phyloP scores from a whole-genome alignment of 2,113 vertebrate species.

The Herpailurus yagouaroundi region DNA sequence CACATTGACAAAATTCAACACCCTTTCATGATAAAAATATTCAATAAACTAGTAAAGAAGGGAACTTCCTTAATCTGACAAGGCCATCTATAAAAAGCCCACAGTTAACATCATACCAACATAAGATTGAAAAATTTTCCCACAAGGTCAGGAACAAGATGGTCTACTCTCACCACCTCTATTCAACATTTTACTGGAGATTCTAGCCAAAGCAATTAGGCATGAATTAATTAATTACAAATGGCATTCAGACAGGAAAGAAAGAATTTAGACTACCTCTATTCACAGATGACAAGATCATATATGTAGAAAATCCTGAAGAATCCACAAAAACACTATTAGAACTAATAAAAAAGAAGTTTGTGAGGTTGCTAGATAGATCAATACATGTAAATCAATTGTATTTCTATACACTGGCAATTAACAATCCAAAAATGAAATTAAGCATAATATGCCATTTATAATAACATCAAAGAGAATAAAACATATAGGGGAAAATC shows the following conservation, averaged over 20 bases:
- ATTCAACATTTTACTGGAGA: not conserved
- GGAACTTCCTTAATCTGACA: not conserved
- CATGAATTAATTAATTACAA: not conserved
- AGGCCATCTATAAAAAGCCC: not conserved
- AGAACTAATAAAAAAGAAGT: not conserved
- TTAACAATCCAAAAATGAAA: not conserved
- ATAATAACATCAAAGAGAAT: not conserved
- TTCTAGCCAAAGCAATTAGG: not conserved
- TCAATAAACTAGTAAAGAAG: not conserved
- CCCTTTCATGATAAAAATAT: conserved; percentile 11
- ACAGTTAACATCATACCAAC: not conserved
- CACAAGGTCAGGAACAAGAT: not conserved
- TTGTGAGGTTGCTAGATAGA: not conserved
- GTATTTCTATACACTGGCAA: not conserved
- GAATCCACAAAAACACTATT: not conserved
- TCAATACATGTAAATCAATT: not conserved
- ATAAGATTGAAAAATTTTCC: not conserved
- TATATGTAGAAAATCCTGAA: not conserved
- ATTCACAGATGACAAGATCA: not conserved
- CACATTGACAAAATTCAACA: not conserved
- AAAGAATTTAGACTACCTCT: not conserved
- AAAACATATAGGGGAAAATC: not conserved
- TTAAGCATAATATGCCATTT: not conserved
- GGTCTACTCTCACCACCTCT: not conserved
- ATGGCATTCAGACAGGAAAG: not conserved